Evolutionary conservation across 2,888 invertebrate genomes (phyloP).

Genomic region (Lasius fuliginosus): DNA sequence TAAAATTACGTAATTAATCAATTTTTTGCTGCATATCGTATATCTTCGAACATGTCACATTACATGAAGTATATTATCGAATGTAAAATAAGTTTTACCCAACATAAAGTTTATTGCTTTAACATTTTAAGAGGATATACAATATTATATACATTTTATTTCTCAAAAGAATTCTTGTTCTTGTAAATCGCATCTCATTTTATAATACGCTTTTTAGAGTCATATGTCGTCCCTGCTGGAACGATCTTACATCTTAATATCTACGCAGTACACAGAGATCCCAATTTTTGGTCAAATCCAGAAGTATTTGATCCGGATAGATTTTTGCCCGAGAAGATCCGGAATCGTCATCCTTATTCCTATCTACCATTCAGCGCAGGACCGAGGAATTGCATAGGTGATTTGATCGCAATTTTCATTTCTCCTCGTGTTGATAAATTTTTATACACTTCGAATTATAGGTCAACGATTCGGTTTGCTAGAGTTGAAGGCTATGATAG

Average conservation of each 20-base stretch:
- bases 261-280: conserved; percentile 88
- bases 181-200: not conserved
- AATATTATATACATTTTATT: not conserved
- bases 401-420: not conserved
- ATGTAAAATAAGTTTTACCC: not conserved
- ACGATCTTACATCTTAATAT: conserved; percentile 82
- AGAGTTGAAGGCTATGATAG: conserved; percentile 14
- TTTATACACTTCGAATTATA: conserved; percentile 8
- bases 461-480: conserved; percentile 75
- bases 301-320: conserved; percentile 90
- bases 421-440: conserved; percentile 54
- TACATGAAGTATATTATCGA: too few relatives aligned
- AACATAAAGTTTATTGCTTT: not conserved
- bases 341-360: conserved; percentile 87
- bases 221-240: conserved; percentile 87
- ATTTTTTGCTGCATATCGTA: too few relatives aligned
- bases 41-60: too few relatives aligned
- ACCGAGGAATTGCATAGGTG: conserved; percentile 88
- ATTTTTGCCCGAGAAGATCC: conserved; percentile 88
- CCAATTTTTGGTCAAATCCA: conserved; percentile 90
- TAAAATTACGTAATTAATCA: conserved; percentile 80
- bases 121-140: not conserved
- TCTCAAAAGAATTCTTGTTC: not conserved
- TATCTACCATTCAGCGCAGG: conserved; percentile 88
- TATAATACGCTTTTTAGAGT: conserved; percentile 82